These are phyloP conservation scores for Plemyria rubiginata DNA, from an alignment of 2,888 invertebrate genomes.

Conservation along the genomic window DNA sequence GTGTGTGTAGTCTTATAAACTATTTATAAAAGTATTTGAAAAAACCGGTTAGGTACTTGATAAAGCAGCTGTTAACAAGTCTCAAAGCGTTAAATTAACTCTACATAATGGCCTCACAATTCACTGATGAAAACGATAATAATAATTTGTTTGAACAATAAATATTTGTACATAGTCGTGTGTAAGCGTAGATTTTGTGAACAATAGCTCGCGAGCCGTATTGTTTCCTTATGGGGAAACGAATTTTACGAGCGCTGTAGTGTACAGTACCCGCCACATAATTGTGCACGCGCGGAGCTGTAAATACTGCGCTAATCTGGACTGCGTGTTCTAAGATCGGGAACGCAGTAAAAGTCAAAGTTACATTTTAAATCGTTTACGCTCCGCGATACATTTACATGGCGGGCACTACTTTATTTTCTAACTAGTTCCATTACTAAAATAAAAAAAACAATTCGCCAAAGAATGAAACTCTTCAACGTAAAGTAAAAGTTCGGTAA, in stretches of 20 bases:
- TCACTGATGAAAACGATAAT: slow-evolving; percentile 45
- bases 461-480: slow-evolving; percentile 20
- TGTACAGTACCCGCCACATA: slow-evolving; percentile 27
- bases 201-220: slow-evolving; percentile 33
- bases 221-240: slow-evolving; percentile 34
- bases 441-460: slow-evolving; percentile 21
- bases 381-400: neutral
- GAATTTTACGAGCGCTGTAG: slow-evolving; percentile 25
- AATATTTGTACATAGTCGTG: slow-evolving; percentile 37
- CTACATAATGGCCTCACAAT: slow-evolving; percentile 30
- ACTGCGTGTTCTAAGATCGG: slow-evolving; percentile 4
- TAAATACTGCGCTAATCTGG: slow-evolving; percentile 22
- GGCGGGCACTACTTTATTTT: neutral
- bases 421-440: neutral
- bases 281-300: slow-evolving; percentile 25
- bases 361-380: neutral
- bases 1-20: no score
- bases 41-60: no score
- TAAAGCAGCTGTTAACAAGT: slow-evolving; percentile 14
- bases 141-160: slow-evolving; percentile 40
- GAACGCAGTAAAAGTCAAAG: slow-evolving; percentile 12
- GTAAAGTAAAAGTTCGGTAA: slow-evolving; percentile 13
- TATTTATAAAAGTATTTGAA: no score
- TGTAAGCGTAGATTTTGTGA: slow-evolving; percentile 31
- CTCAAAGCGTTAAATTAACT: slow-evolving; percentile 5